phyloP scores from a whole-genome alignment of 2,888 invertebrate species.

The Pilophorus perplexus region DNA sequence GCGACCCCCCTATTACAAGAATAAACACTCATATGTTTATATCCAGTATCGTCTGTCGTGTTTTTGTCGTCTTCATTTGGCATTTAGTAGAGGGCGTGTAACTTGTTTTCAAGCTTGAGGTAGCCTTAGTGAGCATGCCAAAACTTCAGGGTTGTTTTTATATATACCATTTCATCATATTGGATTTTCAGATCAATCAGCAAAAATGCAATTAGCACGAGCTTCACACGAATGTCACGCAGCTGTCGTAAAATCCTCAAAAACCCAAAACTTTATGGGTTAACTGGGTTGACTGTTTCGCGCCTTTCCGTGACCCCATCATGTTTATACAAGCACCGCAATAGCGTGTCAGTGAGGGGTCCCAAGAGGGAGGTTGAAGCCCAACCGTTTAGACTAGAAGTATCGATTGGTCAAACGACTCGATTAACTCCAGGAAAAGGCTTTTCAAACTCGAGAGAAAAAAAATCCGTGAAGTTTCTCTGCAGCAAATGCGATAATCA shows the following conservation, averaged over 20 bases:
- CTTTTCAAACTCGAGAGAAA: background rate
- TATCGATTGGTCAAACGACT: background rate
- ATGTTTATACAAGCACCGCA: background rate
- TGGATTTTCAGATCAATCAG: no score
- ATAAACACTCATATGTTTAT: slow-evolving; percentile 22
- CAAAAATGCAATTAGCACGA: no score
- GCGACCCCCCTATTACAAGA: slow-evolving; percentile 19
- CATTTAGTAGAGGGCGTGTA: no score
- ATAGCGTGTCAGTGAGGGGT: background rate
- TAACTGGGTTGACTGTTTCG: background rate
- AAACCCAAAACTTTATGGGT: no score
- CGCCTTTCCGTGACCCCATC: background rate
- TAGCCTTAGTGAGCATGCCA: no score
- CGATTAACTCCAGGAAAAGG: background rate
- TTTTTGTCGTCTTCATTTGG: no score
- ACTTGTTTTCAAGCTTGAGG: no score
- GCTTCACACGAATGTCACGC: no score
- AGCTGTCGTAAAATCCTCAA: no score
- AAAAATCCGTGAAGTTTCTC: background rate
- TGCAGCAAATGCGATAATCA: no score
- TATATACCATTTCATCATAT: no score
- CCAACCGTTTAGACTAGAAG: background rate
- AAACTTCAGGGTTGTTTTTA: no score
- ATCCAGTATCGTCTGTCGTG: background rate
- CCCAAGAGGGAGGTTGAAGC: background rate